Evolutionary conservation across 2,888 invertebrate genomes (phyloP).

Genomic region (Polyploca ridens): DNA sequence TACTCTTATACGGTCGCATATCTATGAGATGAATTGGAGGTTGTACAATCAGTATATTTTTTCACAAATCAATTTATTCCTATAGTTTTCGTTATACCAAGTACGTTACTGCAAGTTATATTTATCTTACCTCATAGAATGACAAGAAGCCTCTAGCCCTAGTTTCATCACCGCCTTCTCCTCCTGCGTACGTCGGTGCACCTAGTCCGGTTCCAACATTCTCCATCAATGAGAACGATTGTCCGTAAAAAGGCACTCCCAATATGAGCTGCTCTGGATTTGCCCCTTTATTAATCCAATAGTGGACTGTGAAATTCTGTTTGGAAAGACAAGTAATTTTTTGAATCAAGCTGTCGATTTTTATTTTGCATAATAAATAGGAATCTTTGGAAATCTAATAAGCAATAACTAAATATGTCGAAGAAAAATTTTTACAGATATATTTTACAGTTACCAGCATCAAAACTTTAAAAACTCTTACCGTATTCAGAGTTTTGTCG

Average conservation of each 20-base stretch:
- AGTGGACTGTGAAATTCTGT: constrained; percentile 93
- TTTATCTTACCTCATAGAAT: constrained; percentile 90
- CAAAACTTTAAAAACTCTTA: constrained; percentile 25
- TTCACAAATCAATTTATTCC: not conserved
- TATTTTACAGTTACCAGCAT: not conserved
- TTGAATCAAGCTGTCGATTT: no score
- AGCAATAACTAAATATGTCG: no score
- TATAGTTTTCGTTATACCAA: not conserved
- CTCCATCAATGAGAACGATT: constrained; percentile 92
- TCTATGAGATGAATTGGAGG: constrained; percentile 73
- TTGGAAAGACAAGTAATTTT: constrained; percentile 23
- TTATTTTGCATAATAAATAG: not conserved
- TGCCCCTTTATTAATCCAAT: constrained; percentile 94
- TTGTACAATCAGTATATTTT: not conserved
- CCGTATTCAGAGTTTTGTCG: constrained; percentile 90
- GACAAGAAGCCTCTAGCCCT: constrained; percentile 94
- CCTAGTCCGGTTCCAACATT: constrained; percentile 87
- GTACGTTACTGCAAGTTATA: no score
- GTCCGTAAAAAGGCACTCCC: constrained; percentile 96
- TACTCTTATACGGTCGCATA: constrained; percentile 90
- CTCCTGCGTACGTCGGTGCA: constrained; percentile 92
- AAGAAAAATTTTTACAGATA: no score
- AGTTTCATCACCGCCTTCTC: constrained; percentile 95
- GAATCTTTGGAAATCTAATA: not conserved
- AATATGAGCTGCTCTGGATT: constrained; percentile 91